These are phyloP conservation scores for Camelus dromedarius DNA, from an alignment of 2,113 vertebrate species.

Conservation along the genomic window DNA sequence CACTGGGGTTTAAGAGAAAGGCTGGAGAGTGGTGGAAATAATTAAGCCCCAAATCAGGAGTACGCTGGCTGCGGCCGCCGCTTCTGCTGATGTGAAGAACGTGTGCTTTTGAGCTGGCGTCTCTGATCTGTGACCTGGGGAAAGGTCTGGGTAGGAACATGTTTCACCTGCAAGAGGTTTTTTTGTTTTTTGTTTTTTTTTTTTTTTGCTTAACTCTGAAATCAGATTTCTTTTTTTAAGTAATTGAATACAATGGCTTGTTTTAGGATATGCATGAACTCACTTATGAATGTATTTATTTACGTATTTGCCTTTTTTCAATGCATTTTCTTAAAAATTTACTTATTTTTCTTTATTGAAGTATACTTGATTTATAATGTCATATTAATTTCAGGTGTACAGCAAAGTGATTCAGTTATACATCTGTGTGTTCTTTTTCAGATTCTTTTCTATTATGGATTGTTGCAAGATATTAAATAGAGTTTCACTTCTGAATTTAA, in stretches of 20 bases:
- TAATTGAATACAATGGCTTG: fast-evolving
- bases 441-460: no score
- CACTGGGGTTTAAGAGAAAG: fast-evolving
- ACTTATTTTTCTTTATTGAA: no score
- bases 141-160: neutral
- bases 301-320: no score
- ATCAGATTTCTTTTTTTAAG: neutral
- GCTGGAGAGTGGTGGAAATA: neutral
- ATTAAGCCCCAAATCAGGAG: fast-evolving
- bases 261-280: neutral
- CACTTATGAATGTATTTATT: neutral
- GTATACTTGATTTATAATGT: no score
- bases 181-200: neutral
- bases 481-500: neutral
- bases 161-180: neutral
- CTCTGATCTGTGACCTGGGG: neutral
- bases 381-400: no score
- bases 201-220: neutral
- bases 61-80: no score
- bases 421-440: no score
- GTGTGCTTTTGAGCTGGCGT: neutral
- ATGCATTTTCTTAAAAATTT: no score
- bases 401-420: no score
- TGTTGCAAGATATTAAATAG: no score
- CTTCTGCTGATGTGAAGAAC: neutral